Evolutionary conservation across 2,797 vertebrate species (phyloP).

Genomic region (Clamator glandarius): DNA sequence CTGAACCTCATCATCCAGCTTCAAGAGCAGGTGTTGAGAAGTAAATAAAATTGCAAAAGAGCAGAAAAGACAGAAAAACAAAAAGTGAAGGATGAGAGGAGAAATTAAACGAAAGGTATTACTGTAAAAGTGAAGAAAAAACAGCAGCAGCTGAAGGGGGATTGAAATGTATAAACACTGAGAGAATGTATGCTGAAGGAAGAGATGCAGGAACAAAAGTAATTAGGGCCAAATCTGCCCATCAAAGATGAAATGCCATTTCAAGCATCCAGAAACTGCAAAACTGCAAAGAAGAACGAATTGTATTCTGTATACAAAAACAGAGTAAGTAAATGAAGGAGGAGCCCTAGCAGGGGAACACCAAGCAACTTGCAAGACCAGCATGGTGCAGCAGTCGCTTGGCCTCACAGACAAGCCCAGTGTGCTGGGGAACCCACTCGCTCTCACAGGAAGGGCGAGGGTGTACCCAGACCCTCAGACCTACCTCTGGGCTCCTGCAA

Average conservation of each 20-base stretch:
- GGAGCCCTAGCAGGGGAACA: background rate
- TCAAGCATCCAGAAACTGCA: background rate
- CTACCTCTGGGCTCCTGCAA: background rate
- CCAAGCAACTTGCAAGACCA: background rate
- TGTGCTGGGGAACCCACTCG: too few relatives aligned
- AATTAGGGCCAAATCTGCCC: background rate
- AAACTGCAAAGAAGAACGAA: background rate
- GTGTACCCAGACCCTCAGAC: background rate
- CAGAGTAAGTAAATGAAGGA: background rate
- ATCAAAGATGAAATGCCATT: background rate
- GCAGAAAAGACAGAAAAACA: background rate
- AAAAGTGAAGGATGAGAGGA: background rate
- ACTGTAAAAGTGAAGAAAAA: background rate
- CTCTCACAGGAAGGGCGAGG: fast-evolving
- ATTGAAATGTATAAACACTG: background rate
- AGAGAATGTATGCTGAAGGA: background rate
- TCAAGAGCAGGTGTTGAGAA: background rate
- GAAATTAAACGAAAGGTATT: background rate
- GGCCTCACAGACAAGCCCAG: fast-evolving
- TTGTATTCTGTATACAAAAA: background rate
- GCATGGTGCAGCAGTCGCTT: background rate
- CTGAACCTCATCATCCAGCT: background rate
- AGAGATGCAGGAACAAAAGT: background rate
- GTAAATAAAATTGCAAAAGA: background rate
- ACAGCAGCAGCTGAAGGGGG: background rate